Base-by-base conservation (phyloP, 2,888 invertebrate genomes). In the Gnatocerus cornutus region DNA sequence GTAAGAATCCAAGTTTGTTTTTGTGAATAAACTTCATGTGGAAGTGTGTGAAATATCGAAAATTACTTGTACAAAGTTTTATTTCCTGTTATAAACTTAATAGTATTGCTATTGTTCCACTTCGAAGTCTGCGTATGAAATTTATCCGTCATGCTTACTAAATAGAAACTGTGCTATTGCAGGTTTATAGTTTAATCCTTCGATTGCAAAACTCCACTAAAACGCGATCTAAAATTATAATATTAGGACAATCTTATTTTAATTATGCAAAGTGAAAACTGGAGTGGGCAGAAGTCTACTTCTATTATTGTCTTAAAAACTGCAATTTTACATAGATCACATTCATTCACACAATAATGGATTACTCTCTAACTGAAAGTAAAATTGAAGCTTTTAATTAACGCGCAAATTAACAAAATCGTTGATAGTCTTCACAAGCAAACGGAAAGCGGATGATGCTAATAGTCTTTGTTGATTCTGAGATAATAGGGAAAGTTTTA, bases 401-500 rank as follows among this genome's bases (percentile, higher is more conserved):
- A 12, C 29, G 39, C 13, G 39, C 41, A 63, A 50, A 63, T 52
- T 52, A 52, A 29, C 50, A 52, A 50, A 63, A 29, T 62, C 9
- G 29, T 50, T 50, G 48, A 29, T 61, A 27, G 16, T 64, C 10
- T 53, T 64, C 64, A 30, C 55, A 48, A 64, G 48, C 45, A 63
- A 72, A 72, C 67, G 30, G 71, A 68, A 68, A 71, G 71, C 61
- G 33, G 37, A 53, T 43, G 43, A 43, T 43, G 14, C 56, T 61
- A 62, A 64, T 39, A 37, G 50, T 52, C 13, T 52, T 59, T 65
- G 66, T 61, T 65, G 27, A 68, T 67, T 67, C 58, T 70, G 67
- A 73, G 73, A 71, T 73, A 70, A 73, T 71, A 74, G 71, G 62
- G 71, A 73, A 74, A 74, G 71, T 67, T 65, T 67, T 65, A 53